phyloP scores from a whole-genome alignment of 2,113 vertebrate genomes.

The Helogale parvula region DNA sequence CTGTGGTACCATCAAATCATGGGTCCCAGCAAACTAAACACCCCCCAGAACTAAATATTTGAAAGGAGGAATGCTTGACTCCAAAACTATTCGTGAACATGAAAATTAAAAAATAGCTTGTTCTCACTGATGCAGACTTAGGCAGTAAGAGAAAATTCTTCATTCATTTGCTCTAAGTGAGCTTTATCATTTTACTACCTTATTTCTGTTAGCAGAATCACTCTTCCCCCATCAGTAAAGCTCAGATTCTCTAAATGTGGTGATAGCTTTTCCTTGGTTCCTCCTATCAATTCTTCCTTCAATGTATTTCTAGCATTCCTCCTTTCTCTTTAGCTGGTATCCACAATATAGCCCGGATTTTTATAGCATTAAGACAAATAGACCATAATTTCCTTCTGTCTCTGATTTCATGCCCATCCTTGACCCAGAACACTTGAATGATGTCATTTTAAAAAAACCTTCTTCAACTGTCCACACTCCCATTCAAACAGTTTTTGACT shows the following conservation, averaged over 20 bases:
- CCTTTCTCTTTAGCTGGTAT: not conserved
- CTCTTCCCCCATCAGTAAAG: not conserved
- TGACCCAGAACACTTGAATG: not conserved
- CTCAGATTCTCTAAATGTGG: not conserved
- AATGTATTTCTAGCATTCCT: not conserved
- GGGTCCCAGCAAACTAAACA: not conserved
- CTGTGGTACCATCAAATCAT: not conserved
- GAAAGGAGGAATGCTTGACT: not conserved
- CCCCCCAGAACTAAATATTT: not conserved
- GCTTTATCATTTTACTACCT: not conserved
- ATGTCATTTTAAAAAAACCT: not conserved
- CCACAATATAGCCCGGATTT: not conserved
- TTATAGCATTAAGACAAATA: not conserved
- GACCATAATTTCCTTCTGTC: not conserved
- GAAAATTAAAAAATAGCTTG: not conserved
- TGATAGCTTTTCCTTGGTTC: not conserved
- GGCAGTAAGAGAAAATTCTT: not conserved
- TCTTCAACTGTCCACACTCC: not conserved
- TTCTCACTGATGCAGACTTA: not conserved
- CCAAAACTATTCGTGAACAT: not conserved
- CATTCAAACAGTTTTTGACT: not conserved
- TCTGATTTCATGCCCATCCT: not conserved
- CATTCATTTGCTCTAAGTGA: not conserved
- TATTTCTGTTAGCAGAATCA: not conserved
- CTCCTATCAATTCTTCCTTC: not conserved